Percentiles rank a stretch among this genome's conserved stretches.
Evolutionary conservation across 2,888 invertebrate genomes (phyloP).

Genomic region (Podabrus alpinus): DNA sequence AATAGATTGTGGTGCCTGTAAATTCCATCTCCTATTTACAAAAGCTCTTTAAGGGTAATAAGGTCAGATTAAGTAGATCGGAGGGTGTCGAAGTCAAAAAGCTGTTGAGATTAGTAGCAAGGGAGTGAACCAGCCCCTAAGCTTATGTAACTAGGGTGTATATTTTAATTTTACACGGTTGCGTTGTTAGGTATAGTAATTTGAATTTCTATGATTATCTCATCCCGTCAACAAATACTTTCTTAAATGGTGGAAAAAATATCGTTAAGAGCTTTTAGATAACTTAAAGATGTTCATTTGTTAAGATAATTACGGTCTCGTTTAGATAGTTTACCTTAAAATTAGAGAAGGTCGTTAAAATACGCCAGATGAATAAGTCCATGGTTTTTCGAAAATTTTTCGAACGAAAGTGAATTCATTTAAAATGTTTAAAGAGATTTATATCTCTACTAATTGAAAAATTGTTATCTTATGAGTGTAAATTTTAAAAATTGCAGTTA

Average conservation of each 20-base stretch:
- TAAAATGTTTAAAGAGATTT: neutral
- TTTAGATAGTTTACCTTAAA: neutral
- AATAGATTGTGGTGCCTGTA: slow-evolving; percentile 32
- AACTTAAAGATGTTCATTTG: neutral
- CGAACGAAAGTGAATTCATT: neutral
- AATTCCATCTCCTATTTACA: slow-evolving; percentile 39
- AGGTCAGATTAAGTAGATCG: slow-evolving; percentile 41
- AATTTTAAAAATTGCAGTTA: neutral
- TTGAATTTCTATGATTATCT: neutral
- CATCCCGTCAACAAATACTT: neutral
- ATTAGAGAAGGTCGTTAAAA: neutral
- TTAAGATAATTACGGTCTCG: neutral
- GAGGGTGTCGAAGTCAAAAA: slow-evolving; percentile 35
- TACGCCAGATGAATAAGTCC: neutral
- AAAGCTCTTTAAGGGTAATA: slow-evolving; percentile 39
- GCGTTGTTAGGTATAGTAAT: neutral
- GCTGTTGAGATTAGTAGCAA: slow-evolving; percentile 27
- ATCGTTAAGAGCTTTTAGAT: neutral
- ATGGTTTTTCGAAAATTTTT: neutral
- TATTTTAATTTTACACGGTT: neutral
- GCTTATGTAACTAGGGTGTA: slow-evolving; percentile 9
- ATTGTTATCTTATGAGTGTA: neutral
- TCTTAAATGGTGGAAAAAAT: neutral
- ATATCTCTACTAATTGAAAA: neutral
- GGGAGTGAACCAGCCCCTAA: slow-evolving; percentile 20